Percentiles rank a stretch among this genome's conserved stretches.
Conservation (phyloP, 2,113 vertebrate genomes). For the Litocranius walleri region DNA sequence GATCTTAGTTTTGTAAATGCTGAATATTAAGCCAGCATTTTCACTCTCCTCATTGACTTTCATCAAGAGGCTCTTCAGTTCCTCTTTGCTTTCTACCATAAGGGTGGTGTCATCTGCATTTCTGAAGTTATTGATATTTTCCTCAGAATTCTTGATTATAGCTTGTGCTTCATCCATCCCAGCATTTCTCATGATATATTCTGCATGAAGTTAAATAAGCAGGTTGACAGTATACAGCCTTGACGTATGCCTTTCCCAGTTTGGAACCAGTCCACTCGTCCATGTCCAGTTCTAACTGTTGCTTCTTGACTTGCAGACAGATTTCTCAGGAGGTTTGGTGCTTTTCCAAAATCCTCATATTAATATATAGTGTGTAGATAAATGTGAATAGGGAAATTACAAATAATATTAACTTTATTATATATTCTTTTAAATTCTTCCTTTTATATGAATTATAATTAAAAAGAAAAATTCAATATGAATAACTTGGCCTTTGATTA, state of each 20-base stretch:
- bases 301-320: not conserved
- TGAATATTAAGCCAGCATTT: not conserved
- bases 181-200: not conserved
- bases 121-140: not conserved
- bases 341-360: not conserved
- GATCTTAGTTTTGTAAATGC: not conserved
- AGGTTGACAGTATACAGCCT: not conserved
- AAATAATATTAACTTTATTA: not conserved
- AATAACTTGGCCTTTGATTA: not conserved
- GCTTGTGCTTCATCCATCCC: not conserved
- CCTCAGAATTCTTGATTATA: not conserved
- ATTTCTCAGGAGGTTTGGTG: not conserved
- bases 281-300: not conserved
- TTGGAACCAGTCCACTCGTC: not conserved
- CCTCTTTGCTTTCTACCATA: not conserved
- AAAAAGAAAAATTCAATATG: not conserved
- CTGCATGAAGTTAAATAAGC: not conserved
- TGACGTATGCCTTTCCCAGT: accelerated
- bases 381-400: not conserved
- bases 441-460: not conserved
- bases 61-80: not conserved
- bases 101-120: not conserved
- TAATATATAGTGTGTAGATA: not conserved
- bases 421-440: not conserved
- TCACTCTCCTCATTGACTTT: not conserved